Percentiles rank a stretch among this genome's conserved stretches.
Conservation (phyloP, 2,797 vertebrate species). For the Lindbergichthys nudifrons region DNA sequence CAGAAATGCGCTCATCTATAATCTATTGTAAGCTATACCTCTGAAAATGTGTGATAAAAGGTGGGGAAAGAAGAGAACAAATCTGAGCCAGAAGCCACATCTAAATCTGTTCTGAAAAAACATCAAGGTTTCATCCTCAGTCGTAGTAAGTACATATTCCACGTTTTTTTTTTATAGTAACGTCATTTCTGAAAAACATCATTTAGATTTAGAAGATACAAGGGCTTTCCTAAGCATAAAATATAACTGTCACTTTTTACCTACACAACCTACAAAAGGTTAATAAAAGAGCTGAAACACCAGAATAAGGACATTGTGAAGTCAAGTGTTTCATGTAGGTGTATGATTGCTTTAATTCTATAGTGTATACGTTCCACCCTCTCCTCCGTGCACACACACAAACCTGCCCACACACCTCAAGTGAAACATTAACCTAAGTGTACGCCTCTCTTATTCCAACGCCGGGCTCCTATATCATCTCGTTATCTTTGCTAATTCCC, state of each 20-base stretch:
- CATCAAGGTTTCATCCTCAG: not conserved
- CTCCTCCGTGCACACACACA: conserved; percentile 23
- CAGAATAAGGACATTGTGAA: conserved; percentile 45
- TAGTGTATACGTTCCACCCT: conserved; percentile 37
- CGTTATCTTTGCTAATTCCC: conserved; percentile 92
- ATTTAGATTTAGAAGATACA: not conserved
- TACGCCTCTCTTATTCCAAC: conserved; percentile 56
- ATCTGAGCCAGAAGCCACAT: not conserved
- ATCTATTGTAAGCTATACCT: not conserved
- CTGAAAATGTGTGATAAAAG: not conserved
- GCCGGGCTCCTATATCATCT: conserved; percentile 74
- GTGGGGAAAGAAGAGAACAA: not conserved
- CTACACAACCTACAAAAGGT: conserved; percentile 32
- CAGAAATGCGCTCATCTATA: not conserved
- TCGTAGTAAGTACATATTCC: too few species aligned
- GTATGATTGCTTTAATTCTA: conserved; percentile 65
- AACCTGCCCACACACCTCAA: conserved; percentile 51
- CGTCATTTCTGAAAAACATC: not conserved
- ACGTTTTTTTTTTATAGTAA: not conserved
- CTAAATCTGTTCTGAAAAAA: not conserved
- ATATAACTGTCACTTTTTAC: conserved; percentile 4
- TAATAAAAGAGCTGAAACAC: conserved; percentile 49
- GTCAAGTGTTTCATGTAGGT: conserved; percentile 55
- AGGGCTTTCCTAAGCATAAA: not conserved
- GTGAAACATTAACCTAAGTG: conserved; percentile 61